phyloP scores from a whole-genome alignment of 1,140 invertebrate species.

The Drosophila bipectinata region DNA sequence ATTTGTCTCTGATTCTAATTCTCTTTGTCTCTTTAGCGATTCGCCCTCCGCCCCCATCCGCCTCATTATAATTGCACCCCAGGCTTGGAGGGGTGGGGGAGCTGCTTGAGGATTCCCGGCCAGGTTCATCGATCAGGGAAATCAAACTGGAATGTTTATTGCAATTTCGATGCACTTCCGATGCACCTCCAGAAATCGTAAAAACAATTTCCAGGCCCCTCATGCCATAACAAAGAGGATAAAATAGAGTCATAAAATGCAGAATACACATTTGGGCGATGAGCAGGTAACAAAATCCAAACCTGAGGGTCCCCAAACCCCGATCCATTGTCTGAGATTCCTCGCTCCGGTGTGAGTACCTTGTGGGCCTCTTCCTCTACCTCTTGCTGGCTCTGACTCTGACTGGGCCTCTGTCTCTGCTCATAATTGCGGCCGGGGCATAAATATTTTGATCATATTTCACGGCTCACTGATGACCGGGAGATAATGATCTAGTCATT shows the following conservation, averaged over 20 bases:
- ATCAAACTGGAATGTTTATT: constrained; percentile 57
- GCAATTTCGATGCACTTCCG: constrained; percentile 70
- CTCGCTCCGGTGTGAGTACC: not conserved
- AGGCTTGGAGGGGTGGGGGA: not conserved
- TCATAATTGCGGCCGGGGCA: constrained; percentile 71
- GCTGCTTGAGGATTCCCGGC: constrained; percentile 16
- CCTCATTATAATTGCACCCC: constrained; percentile 55
- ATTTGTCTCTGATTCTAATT: constrained; percentile 77
- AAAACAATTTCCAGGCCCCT: constrained; percentile 52
- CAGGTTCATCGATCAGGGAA: constrained; percentile 45
- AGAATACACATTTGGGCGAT: constrained; percentile 10
- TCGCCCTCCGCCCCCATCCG: not conserved
- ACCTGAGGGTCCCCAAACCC: constrained; percentile 39
- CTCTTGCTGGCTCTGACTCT: not conserved
- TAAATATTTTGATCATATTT: constrained; percentile 82
- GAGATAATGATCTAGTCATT: constrained; percentile 65
- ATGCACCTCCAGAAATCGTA: constrained; percentile 36
- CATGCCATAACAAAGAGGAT: not conserved
- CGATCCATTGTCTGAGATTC: constrained; percentile 56
- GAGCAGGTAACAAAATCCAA: constrained; percentile 70
- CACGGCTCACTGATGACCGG: constrained; percentile 64
- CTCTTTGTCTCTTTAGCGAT: constrained; percentile 29
- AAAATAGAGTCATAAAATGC: constrained; percentile 76
- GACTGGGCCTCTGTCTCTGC: constrained; percentile 6
- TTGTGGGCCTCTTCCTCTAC: too few relatives aligned